Evolutionary conservation across 2,888 invertebrate species (phyloP), one percentile per base, ranked within the genome.

Genomic region (Chrysolina americana): DNA sequence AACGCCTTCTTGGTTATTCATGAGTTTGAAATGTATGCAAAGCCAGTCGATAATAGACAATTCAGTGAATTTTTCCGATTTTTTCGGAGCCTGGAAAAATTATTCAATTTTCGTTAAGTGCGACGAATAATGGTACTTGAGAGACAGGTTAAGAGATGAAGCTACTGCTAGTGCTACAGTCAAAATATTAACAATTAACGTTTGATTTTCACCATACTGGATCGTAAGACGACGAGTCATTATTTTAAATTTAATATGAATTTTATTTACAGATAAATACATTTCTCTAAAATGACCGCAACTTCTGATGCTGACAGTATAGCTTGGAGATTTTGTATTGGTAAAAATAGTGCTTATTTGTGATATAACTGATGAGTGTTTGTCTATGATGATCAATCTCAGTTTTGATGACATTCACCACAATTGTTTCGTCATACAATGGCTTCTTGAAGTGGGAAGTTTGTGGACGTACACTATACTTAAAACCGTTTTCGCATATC

Each of bases 1-100:
- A 75, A 76, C 71, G 23, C 63, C 77, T 77, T 76, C 77, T 75
- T 59, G n/a, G 1, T 78, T 78, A 81, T 81, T 82, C 79, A 77
- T 79, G 66, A 71, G 69, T 64, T 63, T 48, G 23, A 62, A 47
- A 47, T 62, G n/a, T 66, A 36, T 48, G 77, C 70, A 59, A 36
- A 59, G 13, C 36, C 36, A 36, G 36, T 23, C n/a, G 19, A 50
- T 50, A 13, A 10, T 36, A 15, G 21, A 15, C 21, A 53, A 53
- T 36, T 36, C 36, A 0, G 36, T 36, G 36, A 36, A 36, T 36
- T 0, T 36, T 36, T 8, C 36, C 6, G 28, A 28, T 28, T 28
- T 28, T 28, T 28, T 28, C 5, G 28, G 28, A 3, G 28, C 2
- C 28, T n/a, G n/a, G 28, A 28, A 28, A 28, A 28, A 28, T 28